Evolutionary conservation across 1,140 invertebrate species (phyloP).

Genomic region (Aphaenogaster rudis): DNA sequence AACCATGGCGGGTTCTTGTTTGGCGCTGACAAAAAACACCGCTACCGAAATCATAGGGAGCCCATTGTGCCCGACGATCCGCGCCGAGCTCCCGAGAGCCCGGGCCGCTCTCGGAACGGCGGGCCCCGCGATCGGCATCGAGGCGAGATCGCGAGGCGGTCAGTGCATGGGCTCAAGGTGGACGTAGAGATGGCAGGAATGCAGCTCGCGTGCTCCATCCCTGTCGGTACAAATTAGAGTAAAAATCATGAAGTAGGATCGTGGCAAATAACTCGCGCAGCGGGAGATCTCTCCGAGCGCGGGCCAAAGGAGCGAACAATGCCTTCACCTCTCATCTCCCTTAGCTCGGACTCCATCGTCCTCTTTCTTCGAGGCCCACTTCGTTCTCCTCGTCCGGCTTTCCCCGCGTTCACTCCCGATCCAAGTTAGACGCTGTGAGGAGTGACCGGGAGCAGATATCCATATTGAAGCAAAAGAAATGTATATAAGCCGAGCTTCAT

Average conservation of each 20-base stretch:
- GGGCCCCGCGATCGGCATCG: constrained; percentile 49
- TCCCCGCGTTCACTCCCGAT: constrained; percentile 16
- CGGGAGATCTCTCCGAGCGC: constrained; percentile 76
- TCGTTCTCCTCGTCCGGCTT: neutral
- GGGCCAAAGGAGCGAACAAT: constrained; percentile 75
- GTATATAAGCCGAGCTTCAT: neutral
- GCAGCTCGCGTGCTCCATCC: constrained; percentile 82
- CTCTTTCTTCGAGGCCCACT: neutral
- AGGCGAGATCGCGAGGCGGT: constrained; percentile 4
- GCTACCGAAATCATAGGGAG: constrained; percentile 82
- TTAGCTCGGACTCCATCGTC: neutral
- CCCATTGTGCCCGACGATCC: constrained; percentile 70
- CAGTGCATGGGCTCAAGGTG: constrained; percentile 10
- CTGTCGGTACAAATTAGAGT: constrained; percentile 86
- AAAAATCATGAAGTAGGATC: constrained; percentile 84
- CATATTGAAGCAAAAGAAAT: constrained; percentile 40
- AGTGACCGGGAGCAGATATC: constrained; percentile 43
- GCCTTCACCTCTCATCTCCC: constrained; percentile 69
- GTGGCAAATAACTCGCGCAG: constrained; percentile 84
- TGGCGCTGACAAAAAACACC: constrained; percentile 80
- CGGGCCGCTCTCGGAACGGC: constrained; percentile 43
- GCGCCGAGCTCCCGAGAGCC: constrained; percentile 36
- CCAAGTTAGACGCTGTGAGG: constrained; percentile 27
- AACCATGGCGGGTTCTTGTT: constrained; percentile 75
- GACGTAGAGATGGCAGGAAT: constrained; percentile 75